Conservation (phyloP, 2,113 vertebrate species). For the Fregata magnificens region DNA sequence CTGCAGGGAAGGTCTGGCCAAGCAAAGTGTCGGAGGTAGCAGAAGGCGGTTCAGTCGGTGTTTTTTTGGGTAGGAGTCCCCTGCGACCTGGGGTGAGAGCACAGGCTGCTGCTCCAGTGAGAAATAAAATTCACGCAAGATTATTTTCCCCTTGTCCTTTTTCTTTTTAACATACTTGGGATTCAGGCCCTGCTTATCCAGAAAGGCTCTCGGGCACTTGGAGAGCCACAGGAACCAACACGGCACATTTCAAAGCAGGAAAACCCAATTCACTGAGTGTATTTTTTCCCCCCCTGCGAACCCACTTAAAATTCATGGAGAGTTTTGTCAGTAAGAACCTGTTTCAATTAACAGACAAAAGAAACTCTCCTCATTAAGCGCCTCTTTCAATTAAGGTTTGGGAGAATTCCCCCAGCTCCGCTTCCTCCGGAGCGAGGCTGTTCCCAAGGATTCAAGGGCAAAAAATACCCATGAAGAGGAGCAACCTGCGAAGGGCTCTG, state of each 20-base stretch:
- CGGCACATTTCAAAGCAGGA: slow-evolving; percentile 2
- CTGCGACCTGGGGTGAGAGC: fast-evolving
- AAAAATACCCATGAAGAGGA: not conserved
- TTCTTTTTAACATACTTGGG: not conserved
- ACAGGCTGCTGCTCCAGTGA: not conserved
- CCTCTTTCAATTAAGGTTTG: slow-evolving; percentile 57
- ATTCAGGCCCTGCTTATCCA: not conserved
- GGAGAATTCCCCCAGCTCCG: slow-evolving; percentile 41
- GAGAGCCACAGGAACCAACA: not conserved
- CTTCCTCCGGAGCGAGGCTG: not conserved
- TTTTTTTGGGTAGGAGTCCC: not conserved
- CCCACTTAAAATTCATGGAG: slow-evolving; percentile 62
- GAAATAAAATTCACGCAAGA: not conserved
- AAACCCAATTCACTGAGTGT: slow-evolving; percentile 14
- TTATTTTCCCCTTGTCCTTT: not conserved
- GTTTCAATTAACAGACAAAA: slow-evolving; percentile 65
- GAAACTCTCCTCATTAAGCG: slow-evolving; percentile 50
- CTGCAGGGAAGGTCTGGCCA: not conserved
- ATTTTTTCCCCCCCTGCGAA: not conserved
- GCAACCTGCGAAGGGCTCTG: not conserved
- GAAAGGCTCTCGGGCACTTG: not conserved
- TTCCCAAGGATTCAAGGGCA: not conserved
- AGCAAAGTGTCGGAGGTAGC: not conserved
- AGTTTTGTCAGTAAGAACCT: slow-evolving; percentile 64
- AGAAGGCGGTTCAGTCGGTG: not conserved